phyloP scores from a whole-genome alignment of 2,888 invertebrate genomes.

The Hydrotaea diabolus region DNA sequence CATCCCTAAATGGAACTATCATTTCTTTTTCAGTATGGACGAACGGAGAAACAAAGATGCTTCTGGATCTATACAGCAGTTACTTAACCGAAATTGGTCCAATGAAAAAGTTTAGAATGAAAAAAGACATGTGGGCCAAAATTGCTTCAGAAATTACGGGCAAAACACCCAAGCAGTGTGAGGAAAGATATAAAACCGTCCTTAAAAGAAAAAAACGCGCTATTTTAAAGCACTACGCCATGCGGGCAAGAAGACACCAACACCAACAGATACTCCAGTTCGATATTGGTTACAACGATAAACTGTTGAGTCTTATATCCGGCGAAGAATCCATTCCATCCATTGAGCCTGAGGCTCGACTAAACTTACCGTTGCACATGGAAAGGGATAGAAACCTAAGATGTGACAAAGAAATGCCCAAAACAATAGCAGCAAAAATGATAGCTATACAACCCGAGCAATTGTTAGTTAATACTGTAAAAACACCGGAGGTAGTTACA shows the following conservation, averaged over 20 bases:
- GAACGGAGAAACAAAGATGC: slow-evolving; percentile 37
- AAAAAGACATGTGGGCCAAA: slow-evolving; percentile 52
- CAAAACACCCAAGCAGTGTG: slow-evolving; percentile 41
- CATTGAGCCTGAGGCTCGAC: too few species aligned
- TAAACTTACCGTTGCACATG: too few species aligned
- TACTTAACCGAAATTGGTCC: slow-evolving; percentile 46
- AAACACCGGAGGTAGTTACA: background rate
- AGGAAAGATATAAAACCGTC: slow-evolving; percentile 53
- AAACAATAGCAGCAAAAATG: too few species aligned
- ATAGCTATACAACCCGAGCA: too few species aligned
- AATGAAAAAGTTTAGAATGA: slow-evolving; percentile 23
- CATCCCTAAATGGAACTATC: too few species aligned
- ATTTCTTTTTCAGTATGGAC: slow-evolving; percentile 48
- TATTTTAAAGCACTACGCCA: background rate
- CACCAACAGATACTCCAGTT: background rate
- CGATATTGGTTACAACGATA: too few species aligned
- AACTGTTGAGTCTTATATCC: too few species aligned
- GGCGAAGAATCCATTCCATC: too few species aligned
- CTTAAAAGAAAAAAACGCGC: slow-evolving; percentile 27
- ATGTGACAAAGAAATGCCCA: too few species aligned
- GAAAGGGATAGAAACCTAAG: too few species aligned
- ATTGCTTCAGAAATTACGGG: background rate
- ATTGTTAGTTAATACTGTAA: background rate
- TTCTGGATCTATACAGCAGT: slow-evolving; percentile 24
- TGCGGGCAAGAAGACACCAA: background rate